Evolutionary conservation across 2,113 vertebrate genomes (phyloP), one percentile per base, ranked within the genome.

Genomic region (Brienomyrus longianalis): DNA sequence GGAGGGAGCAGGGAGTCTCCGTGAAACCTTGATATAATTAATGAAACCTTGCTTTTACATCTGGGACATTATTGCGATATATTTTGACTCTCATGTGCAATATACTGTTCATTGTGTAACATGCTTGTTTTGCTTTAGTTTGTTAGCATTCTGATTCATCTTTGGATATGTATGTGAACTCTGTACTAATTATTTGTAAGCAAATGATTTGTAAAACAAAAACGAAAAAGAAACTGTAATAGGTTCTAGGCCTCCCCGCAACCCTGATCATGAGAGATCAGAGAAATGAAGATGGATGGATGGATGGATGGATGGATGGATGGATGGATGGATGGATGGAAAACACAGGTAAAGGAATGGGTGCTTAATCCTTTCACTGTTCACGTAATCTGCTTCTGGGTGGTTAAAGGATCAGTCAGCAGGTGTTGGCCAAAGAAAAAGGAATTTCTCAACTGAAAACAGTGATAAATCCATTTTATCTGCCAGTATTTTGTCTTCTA

Each of bases 321-420:
- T 70, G 27, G 59, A 62, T 62, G 56, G 21, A 56, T 59, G 56
- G 62, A 70, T 70, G 27, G 62, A 70, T 31, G 62, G 27, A 70
- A 70, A 80, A 43, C 50, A 70, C 47, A 90, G 87, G 84, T 80
- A 89, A 88, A 83, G 89, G 27, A 66, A 27, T 54, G 43, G 27
- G 21, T n/a, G 21, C 45, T 39, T 23, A 43, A 62, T 62, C 87
- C 45, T 19, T 47, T 62, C 35, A 62, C 35, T 80, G 74, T 80
- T 80, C 74, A 39, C 5, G 13, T 80, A 80, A 45, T 88, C 19
- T 23, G 31, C 54, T 43, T 88, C 19, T 88, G 54, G 35, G 52
- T 35, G 56, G 19, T 23, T 47, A 86, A 45, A 88, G 17, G 35
- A 45, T 5, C 87, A 31, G 52, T 47, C 17, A 1, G 87, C 54